These are phyloP conservation scores for Pangasianodon gigas DNA, from an alignment of 2,113 vertebrate genomes.

Conservation along the genomic window DNA sequence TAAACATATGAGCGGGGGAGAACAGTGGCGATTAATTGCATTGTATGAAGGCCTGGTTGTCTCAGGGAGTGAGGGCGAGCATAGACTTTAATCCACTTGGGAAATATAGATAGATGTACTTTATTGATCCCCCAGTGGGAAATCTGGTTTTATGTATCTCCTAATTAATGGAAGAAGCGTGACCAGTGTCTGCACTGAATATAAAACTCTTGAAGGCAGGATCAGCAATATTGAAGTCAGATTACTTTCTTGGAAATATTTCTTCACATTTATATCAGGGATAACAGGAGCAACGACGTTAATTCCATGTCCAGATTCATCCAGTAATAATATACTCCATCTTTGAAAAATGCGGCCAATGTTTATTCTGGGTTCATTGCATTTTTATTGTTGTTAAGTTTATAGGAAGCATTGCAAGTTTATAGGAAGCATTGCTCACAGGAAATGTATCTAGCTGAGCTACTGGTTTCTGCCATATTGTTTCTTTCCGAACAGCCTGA, in stretches of 20 bases:
- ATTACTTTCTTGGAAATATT: not conserved
- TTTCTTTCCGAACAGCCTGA: too few species aligned
- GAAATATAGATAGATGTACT: slow-evolving; percentile 24
- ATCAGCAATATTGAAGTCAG: not conserved
- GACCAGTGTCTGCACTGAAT: not conserved
- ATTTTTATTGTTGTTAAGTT: not conserved
- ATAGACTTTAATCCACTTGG: not conserved
- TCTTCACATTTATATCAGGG: not conserved
- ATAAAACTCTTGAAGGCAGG: not conserved
- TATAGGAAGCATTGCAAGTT: not conserved
- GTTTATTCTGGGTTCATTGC: not conserved
- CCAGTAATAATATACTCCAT: not conserved
- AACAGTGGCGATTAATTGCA: slow-evolving; percentile 5
- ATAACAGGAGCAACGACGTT: not conserved
- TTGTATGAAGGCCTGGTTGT: not conserved
- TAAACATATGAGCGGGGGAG: slow-evolving; percentile 1
- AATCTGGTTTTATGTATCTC: not conserved
- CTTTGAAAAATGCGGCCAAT: not conserved
- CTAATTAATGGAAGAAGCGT: not conserved
- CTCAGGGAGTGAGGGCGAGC: not conserved
- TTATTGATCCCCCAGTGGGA: not conserved
- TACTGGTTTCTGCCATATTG: not conserved
- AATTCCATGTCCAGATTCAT: not conserved
- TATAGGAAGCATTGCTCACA: not conserved
- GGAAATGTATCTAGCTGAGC: not conserved